Conservation (phyloP, 1,140 invertebrate species). For the Drosophila burlai region DNA sequence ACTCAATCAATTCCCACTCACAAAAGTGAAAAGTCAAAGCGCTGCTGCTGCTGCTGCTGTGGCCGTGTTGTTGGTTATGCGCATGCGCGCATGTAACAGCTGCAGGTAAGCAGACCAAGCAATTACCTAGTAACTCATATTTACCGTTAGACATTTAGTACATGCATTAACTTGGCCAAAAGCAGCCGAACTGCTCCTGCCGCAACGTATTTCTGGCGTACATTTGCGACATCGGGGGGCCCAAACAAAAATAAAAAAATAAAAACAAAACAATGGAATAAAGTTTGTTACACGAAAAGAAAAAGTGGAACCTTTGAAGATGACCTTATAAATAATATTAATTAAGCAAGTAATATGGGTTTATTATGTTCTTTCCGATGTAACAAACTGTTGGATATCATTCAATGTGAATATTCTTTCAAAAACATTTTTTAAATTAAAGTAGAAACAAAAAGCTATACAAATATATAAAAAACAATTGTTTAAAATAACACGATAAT, state of each 20-base stretch:
- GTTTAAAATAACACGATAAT: too few species aligned
- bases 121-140: conserved; percentile 83
- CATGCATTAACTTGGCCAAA: conserved; percentile 75
- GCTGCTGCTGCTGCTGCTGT: conserved; percentile 17
- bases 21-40: conserved; percentile 82
- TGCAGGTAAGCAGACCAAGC: conserved; percentile 66
- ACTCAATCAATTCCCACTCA: conserved; percentile 79
- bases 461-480: too few species aligned
- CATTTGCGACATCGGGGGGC: conserved; percentile 55
- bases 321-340: neutral
- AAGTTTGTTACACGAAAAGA: conserved; percentile 24
- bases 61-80: conserved; percentile 58
- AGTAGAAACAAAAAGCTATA: too few species aligned
- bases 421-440: neutral
- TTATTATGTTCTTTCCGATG: neutral
- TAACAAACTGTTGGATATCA: neutral
- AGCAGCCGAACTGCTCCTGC: conserved; percentile 46
- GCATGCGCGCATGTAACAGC: conserved; percentile 60
- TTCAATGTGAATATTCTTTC: neutral
- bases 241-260: conserved; percentile 44
- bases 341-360: neutral
- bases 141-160: conserved; percentile 81
- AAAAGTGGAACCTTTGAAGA: neutral
- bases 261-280: conserved; percentile 38
- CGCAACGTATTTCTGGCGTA: conserved; percentile 26